Conservation (phyloP, 2,113 vertebrate species). For the Isurus oxyrinchus region DNA sequence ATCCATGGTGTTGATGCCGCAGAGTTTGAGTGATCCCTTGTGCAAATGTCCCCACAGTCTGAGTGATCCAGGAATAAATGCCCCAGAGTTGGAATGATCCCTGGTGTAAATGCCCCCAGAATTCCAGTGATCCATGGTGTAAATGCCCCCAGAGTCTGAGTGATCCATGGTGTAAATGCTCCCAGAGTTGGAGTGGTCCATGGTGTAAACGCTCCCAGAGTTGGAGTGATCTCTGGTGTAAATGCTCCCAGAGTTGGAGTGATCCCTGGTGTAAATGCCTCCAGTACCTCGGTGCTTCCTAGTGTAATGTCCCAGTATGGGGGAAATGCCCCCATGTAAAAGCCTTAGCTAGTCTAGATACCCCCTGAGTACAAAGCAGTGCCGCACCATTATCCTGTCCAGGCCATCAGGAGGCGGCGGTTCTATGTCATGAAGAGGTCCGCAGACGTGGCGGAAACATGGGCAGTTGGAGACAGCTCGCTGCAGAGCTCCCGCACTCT, state of each 20-base stretch:
- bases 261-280: not conserved
- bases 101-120: not conserved
- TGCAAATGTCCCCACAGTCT: not conserved
- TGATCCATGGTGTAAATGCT: not conserved
- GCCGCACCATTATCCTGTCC: not conserved
- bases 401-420: not conserved
- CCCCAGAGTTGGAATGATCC: not conserved
- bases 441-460: not conserved
- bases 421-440: not conserved
- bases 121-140: not conserved
- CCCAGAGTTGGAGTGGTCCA: not conserved
- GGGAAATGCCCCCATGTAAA: not conserved
- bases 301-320: not conserved
- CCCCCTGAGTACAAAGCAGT: not conserved
- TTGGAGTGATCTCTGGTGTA: not conserved
- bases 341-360: not conserved
- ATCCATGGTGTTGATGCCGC: not conserved
- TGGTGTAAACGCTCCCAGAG: not conserved
- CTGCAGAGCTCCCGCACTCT: not conserved
- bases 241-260: not conserved
- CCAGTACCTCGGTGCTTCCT: not conserved
- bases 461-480: not conserved
- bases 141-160: not conserved
- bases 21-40: not conserved
- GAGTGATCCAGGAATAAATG: no score